Evolutionary conservation across 2,113 vertebrate genomes (phyloP), one percentile per base, ranked within the genome.

Genomic region (Rhea pennata): DNA sequence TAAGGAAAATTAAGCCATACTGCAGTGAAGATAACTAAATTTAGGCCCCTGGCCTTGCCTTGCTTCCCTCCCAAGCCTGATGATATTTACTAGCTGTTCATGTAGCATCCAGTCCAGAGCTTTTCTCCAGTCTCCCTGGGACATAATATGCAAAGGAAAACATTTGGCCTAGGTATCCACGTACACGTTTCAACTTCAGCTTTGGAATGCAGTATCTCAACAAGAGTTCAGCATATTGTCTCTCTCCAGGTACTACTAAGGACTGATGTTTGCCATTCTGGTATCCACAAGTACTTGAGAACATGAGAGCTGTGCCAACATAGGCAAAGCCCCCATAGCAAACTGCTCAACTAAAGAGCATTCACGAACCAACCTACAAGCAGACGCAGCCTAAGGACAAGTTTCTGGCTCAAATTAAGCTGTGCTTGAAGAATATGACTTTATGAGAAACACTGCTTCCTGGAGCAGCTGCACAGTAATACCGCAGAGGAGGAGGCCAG

Each of bases 181-280:
- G 33, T 33, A 20, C 19, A 59, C 29, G 56, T 59, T 59, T 59
- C 56, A 59, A 29, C 29, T 31, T 58, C 27, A 91, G 77, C 81
- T 66, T 26, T 79, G 93, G 58, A 95, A 90, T 88, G 82, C 87
- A 91, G 84, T 27, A 89, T 56, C 93, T 96, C 83, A 92, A 64
- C 53, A 73, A 48, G 67, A 51, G 51, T 2, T 0, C 86, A 42
- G 69, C 51, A 9, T 24, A 29, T 40, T 48, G 56, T 33, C 84
- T 75, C 56, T 70, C 54, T 72, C 58, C 74, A 88, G 78, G 87
- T 50, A 85, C 19, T 48, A 42, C 56, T 31, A 33, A 59, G 56
- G 56, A 33, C 31, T 31, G 56, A 59, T 1, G 14, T 2, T 80
- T 81, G 76, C 65, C 91, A 84, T 84, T 96, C 79, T 80, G 40